These are phyloP conservation scores for Podarcis siculus DNA, from an alignment of 2,797 vertebrate genomes.

Conservation along the genomic window DNA sequence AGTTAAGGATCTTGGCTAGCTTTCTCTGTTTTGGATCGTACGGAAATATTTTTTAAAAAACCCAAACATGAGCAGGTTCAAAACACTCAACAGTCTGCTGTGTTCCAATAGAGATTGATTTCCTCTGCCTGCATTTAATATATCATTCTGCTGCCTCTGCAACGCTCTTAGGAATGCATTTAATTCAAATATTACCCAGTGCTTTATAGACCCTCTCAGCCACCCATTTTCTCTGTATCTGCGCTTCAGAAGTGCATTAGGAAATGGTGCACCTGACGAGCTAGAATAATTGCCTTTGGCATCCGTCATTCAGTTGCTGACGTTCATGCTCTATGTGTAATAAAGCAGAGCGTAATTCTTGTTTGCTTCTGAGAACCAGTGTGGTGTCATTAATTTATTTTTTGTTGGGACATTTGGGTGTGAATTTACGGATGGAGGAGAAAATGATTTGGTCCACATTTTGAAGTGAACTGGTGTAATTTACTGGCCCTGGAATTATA, in stretches of 20 bases:
- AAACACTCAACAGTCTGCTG: constrained; percentile 14
- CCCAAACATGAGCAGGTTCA: neutral
- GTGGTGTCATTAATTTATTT: neutral
- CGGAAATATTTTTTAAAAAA: constrained; percentile 45
- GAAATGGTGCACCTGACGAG: constrained; percentile 36
- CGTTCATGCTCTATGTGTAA: constrained; percentile 49
- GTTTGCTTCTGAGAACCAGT: constrained; percentile 9
- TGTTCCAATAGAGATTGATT: constrained; percentile 32
- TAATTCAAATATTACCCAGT: constrained; percentile 66
- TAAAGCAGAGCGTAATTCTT: constrained; percentile 34
- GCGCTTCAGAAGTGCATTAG: constrained; percentile 51
- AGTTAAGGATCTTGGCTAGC: constrained; percentile 47
- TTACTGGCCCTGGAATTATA: too few relatives aligned
- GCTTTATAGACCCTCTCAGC: constrained; percentile 51
- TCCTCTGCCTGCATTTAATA: constrained; percentile 26
- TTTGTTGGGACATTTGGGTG: neutral
- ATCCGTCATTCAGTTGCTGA: constrained; percentile 37
- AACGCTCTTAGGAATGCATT: constrained; percentile 59
- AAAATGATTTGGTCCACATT: too few relatives aligned
- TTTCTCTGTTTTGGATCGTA: constrained; percentile 40
- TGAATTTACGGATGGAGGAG: neutral
- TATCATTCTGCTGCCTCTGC: constrained; percentile 49
- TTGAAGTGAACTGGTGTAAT: too few relatives aligned
- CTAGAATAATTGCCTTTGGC: constrained; percentile 41
- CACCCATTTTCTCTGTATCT: constrained; percentile 39